phyloP scores from a whole-genome alignment of 2,113 vertebrate genomes.

The Caretta caretta region DNA sequence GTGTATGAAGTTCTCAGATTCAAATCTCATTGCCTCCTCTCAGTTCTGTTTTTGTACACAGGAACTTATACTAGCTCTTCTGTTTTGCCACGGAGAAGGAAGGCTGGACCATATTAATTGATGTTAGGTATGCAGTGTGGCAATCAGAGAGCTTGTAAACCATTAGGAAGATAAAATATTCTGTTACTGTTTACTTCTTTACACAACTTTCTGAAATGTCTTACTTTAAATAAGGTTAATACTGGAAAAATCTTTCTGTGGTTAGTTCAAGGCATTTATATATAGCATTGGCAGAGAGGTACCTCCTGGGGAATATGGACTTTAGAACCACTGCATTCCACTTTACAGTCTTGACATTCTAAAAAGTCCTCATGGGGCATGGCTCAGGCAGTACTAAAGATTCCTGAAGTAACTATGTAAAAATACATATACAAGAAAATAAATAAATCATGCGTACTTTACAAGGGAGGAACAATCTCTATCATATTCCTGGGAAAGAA shows the following conservation, averaged over 20 bases:
- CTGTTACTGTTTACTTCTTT: background rate
- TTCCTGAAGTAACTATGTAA: background rate
- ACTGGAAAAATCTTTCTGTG: background rate
- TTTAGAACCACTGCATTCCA: background rate
- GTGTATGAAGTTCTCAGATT: background rate
- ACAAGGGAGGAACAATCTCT: background rate
- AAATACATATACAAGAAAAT: slow-evolving; percentile 16
- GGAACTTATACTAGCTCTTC: background rate
- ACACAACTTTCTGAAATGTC: background rate
- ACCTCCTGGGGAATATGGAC: background rate
- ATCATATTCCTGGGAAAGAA: background rate
- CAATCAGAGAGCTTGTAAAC: background rate
- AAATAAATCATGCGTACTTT: slow-evolving; percentile 14
- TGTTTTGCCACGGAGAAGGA: background rate
- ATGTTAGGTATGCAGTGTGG: background rate
- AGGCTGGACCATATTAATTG: background rate
- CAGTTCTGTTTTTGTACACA: background rate
- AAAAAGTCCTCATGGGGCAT: background rate
- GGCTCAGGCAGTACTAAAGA: slow-evolving; percentile 18
- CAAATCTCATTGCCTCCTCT: background rate
- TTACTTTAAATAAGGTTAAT: background rate
- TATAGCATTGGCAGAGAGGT: background rate
- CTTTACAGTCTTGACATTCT: slow-evolving; percentile 10
- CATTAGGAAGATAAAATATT: background rate
- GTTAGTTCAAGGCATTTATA: background rate